These are phyloP conservation scores for Clusia tigrina DNA, from an alignment of 2,888 invertebrate species.

Conservation along the genomic window DNA sequence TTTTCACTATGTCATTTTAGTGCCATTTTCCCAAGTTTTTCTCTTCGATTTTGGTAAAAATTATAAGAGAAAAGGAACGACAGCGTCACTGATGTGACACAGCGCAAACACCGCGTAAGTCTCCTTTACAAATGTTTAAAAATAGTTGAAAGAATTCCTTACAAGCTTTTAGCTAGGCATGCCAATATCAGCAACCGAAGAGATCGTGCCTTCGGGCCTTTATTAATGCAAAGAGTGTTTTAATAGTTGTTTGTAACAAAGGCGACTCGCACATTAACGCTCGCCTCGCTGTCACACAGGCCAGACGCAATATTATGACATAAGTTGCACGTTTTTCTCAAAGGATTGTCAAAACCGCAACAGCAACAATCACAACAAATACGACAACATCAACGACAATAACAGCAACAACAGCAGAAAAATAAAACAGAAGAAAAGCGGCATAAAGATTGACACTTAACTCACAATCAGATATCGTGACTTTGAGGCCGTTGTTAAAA, in stretches of 20 bases:
- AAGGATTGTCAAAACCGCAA: conserved; percentile 20
- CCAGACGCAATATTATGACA: conserved; percentile 43
- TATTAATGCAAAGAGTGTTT: conserved; percentile 33
- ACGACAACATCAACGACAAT: conserved; percentile 10
- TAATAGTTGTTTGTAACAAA: conserved; percentile 39
- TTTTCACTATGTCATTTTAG: too few species aligned
- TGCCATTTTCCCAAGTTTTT: neutral
- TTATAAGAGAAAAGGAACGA: neutral
- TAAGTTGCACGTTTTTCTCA: conserved; percentile 41
- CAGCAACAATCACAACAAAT: too few species aligned
- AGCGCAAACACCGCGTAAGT: too few species aligned
- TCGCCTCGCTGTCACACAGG: conserved; percentile 28
- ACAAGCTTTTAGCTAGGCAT: too few species aligned
- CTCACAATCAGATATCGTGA: conserved; percentile 4
- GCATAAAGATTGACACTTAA: conserved; percentile 26
- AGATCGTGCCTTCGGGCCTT: conserved; percentile 10
- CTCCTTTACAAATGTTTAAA: too few species aligned
- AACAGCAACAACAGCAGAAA: conserved; percentile 5
- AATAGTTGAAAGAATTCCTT: too few species aligned
- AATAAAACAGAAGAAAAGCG: neutral
- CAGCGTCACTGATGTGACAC: neutral
- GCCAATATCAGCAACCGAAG: too few species aligned
- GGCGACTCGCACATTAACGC: conserved; percentile 41
- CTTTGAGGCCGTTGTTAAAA: neutral
- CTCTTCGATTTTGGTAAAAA: neutral